phyloP scores from a whole-genome alignment of 1,140 invertebrate genomes.

The Brevipalpus yothersi region DNA sequence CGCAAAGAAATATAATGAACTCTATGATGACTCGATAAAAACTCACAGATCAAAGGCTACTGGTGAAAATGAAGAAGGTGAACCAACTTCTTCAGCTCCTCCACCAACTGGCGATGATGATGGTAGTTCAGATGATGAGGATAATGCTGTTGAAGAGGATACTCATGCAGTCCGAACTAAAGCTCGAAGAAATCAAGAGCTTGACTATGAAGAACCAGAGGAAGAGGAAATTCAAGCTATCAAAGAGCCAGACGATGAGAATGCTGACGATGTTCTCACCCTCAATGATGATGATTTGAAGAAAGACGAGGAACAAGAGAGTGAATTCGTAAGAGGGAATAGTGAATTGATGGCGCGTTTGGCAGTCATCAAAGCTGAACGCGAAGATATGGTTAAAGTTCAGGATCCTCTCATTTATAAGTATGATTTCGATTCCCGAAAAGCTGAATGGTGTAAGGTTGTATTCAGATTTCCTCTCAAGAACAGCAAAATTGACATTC shows the following conservation, averaged over 20 bases:
- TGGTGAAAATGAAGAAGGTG: constrained; percentile 15
- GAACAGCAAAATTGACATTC: constrained; percentile 36
- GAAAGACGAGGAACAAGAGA: constrained; percentile 8
- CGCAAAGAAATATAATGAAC: neutral
- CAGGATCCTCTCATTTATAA: constrained; percentile 14
- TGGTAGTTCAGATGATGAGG: constrained; percentile 35
- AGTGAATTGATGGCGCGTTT: constrained; percentile 1
- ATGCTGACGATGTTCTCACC: constrained; percentile 17
- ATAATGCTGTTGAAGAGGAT: constrained; percentile 26
- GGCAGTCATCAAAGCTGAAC: constrained; percentile 17
- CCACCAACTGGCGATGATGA: constrained; percentile 24
- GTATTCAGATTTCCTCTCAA: constrained; percentile 33
- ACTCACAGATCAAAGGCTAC: neutral
- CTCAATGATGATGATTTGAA: constrained; percentile 18
- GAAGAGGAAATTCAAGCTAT: constrained; percentile 32
- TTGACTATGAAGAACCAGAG: constrained; percentile 53
- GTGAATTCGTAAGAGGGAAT: constrained; percentile 13
- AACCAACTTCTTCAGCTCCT: constrained; percentile 12
- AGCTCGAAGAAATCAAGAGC: constrained; percentile 31
- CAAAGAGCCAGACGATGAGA: constrained; percentile 12
- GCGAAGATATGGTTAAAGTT: neutral
- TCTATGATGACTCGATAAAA: constrained; percentile 2
- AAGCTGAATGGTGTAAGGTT: constrained; percentile 45
- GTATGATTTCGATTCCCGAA: constrained; percentile 47
- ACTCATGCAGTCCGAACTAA: constrained; percentile 29